phyloP scores from a whole-genome alignment of 2,888 invertebrate species.

The Hemaris fuciformis region DNA sequence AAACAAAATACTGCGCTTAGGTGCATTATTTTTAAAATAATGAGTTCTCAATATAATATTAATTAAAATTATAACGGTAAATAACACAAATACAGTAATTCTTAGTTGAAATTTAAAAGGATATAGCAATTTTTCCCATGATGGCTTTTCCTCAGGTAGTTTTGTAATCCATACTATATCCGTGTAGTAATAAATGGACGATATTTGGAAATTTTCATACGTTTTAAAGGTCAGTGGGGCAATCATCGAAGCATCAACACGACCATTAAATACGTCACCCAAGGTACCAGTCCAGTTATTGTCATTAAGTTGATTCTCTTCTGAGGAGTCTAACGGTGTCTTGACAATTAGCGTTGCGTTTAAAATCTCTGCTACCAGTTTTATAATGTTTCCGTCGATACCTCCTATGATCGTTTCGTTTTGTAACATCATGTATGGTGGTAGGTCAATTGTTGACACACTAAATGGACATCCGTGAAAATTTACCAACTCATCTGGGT shows the following conservation, averaged over 20 bases:
- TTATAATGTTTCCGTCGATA: slow-evolving; percentile 52
- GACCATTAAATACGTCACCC: slow-evolving; percentile 49
- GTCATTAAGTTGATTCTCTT: slow-evolving; percentile 42
- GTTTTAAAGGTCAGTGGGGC: slow-evolving; percentile 45
- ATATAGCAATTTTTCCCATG: slow-evolving; percentile 54
- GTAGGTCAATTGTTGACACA: slow-evolving; percentile 55
- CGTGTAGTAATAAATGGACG: slow-evolving; percentile 51
- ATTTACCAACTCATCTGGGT: slow-evolving; percentile 43
- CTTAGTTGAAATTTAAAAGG: slow-evolving; percentile 46
- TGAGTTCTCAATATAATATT: slow-evolving; percentile 38
- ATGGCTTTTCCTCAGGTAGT: slow-evolving; percentile 39
- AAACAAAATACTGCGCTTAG: slow-evolving; percentile 49
- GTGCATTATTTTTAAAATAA: slow-evolving; percentile 34
- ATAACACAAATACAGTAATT: slow-evolving; percentile 39
- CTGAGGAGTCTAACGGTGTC: slow-evolving; percentile 34
- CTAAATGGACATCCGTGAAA: slow-evolving; percentile 44
- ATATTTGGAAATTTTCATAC: slow-evolving; percentile 58
- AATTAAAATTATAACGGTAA: slow-evolving; percentile 42
- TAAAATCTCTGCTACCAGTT: slow-evolving; percentile 39
- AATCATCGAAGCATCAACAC: slow-evolving; percentile 47
- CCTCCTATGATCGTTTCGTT: slow-evolving; percentile 43
- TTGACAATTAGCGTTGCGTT: slow-evolving; percentile 51
- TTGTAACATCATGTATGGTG: slow-evolving; percentile 53
- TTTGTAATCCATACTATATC: slow-evolving; percentile 56
- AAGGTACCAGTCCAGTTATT: slow-evolving; percentile 61